These are phyloP conservation scores for Raja brachyura DNA, from an alignment of 2,113 vertebrate genomes.

Conservation along the genomic window DNA sequence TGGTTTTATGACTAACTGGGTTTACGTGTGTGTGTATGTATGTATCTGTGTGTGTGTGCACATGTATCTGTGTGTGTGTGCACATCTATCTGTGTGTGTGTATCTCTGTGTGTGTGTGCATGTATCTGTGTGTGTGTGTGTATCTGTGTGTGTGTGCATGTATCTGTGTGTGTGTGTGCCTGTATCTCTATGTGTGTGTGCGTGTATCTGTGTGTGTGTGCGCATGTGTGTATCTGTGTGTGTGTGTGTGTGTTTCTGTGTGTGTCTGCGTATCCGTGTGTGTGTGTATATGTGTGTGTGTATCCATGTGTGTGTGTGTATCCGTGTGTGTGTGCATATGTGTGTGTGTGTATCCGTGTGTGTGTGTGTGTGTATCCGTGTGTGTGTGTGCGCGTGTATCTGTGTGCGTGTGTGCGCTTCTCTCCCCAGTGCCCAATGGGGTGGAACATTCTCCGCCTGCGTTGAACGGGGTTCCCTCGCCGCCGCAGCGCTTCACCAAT, in stretches of 20 bases:
- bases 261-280: neutral
- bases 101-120: neutral
- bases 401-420: neutral
- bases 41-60: too few species aligned
- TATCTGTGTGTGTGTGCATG: too few species aligned
- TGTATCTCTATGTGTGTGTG: neutral
- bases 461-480: slow-evolving; percentile 86
- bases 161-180: neutral
- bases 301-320: neutral
- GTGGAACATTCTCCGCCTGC: slow-evolving; percentile 92
- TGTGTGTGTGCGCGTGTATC: neutral
- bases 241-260: neutral
- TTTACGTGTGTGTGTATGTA: neutral
- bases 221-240: neutral
- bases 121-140: neutral
- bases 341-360: neutral
- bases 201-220: neutral
- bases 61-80: neutral
- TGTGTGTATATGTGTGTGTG: neutral
- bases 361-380: neutral
- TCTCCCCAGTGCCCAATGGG: slow-evolving; percentile 78
- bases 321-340: neutral
- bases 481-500: slow-evolving; percentile 90
- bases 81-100: neutral
- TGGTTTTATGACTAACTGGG: slow-evolving; percentile 24